Conservation (phyloP, 2,113 vertebrate genomes). For the Fulmarus glacialis region DNA sequence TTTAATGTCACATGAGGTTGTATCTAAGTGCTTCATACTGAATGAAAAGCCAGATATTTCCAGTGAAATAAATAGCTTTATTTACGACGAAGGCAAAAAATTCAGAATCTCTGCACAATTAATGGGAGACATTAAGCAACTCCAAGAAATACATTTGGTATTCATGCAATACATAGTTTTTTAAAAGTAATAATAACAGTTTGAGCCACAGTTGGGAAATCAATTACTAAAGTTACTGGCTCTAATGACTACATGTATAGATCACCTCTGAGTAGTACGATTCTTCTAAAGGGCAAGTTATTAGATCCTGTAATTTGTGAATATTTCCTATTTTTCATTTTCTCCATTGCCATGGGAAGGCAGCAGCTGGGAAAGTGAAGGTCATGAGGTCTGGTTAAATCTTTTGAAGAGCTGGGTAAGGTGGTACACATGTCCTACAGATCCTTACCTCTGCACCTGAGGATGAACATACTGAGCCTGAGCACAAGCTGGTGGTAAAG, state of each 20-base stretch:
- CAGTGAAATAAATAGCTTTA: neutral
- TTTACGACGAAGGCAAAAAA: neutral
- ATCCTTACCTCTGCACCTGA: neutral
- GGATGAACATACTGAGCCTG: rapidly evolving
- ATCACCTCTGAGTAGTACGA: neutral
- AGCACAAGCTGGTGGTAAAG: neutral
- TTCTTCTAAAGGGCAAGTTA: neutral
- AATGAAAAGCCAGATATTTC: neutral
- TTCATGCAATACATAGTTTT: neutral
- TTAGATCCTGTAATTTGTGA: neutral
- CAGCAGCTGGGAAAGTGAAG: neutral
- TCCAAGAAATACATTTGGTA: neutral
- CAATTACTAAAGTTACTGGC: neutral
- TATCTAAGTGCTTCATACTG: neutral
- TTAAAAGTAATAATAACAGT: neutral
- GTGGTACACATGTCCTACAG: neutral
- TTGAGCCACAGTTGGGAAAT: neutral
- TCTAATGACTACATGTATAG: neutral
- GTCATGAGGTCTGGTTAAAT: neutral
- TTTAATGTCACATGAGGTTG: neutral
- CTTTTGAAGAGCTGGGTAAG: neutral
- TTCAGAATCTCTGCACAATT: neutral
- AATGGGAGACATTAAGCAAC: neutral
- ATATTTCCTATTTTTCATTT: neutral
- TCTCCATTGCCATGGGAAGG: neutral